These are phyloP conservation scores for Staurois parvus DNA, from an alignment of 2,797 vertebrate species.

Conservation along the genomic window DNA sequence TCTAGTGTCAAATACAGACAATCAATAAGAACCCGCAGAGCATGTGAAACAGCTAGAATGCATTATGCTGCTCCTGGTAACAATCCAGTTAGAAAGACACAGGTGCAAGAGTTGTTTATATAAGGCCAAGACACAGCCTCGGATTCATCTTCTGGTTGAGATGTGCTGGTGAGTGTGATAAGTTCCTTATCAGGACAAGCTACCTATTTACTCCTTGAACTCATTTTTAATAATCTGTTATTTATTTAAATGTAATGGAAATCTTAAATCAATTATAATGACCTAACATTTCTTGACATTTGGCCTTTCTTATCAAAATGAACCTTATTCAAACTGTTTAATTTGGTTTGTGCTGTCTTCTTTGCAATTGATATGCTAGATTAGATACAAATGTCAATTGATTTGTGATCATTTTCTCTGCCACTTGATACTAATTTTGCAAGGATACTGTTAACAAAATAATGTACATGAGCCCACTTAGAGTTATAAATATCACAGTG, in stretches of 20 bases:
- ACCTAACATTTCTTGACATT: constrained; percentile 23
- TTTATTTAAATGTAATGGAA: constrained; percentile 21
- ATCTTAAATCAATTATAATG: constrained; percentile 7
- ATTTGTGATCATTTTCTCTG: not conserved
- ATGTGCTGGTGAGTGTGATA: not conserved
- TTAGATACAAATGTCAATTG: constrained; percentile 28
- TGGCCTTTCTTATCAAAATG: constrained; percentile 17
- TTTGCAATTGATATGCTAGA: constrained; percentile 6
- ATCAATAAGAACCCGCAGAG: not conserved
- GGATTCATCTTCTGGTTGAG: not conserved
- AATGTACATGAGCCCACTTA: no score
- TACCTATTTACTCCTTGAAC: not conserved
- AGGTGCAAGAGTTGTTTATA: not conserved
- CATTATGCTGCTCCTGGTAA: not conserved
- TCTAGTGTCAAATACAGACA: not conserved
- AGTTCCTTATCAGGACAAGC: not conserved
- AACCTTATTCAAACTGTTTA: constrained; percentile 1
- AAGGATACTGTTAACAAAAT: no score
- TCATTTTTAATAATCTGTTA: not conserved
- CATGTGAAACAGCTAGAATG: not conserved
- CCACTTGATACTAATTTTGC: not conserved
- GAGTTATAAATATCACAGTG: no score
- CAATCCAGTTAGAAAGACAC: not conserved
- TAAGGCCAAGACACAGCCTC: not conserved
- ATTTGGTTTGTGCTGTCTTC: constrained; percentile 14